A percentile compares a stretch with the other conserved stretches of the same genome.
Evolutionary conservation across 2,888 invertebrate species (phyloP).

Genomic region (Agonum fuliginosum): DNA sequence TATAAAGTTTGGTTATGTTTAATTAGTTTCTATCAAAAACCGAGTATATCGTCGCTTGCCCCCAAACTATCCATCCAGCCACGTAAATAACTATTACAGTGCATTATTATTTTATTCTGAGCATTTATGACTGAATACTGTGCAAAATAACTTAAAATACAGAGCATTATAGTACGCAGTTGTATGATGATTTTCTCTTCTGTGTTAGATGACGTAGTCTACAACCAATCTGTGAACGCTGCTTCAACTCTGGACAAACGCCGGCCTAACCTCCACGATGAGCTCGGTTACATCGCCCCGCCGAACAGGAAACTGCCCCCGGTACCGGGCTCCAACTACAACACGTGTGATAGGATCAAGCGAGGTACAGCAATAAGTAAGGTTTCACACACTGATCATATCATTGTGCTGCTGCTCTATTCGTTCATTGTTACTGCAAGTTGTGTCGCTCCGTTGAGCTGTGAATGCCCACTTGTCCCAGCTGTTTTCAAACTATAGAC

Average conservation of each 20-base stretch:
- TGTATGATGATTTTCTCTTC: too few relatives aligned
- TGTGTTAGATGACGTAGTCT: conserved; percentile 90
- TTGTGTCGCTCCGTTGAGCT: conserved; percentile 61
- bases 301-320: conserved; percentile 94
- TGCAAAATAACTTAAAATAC: too few relatives aligned
- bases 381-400: conserved; percentile 69
- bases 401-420: conserved; percentile 42
- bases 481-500: background rate
- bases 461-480: conserved; percentile 19
- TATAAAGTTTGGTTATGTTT: too few relatives aligned
- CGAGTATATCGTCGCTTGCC: too few relatives aligned
- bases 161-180: too few relatives aligned
- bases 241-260: conserved; percentile 85
- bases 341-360: conserved; percentile 95
- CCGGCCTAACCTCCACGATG: conserved; percentile 88
- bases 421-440: conserved; percentile 30
- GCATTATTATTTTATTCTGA: too few relatives aligned
- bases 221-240: conserved; percentile 87
- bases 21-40: too few relatives aligned
- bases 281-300: conserved; percentile 94
- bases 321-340: conserved; percentile 94
- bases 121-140: too few relatives aligned
- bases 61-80: too few relatives aligned
- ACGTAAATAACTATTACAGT: too few relatives aligned
- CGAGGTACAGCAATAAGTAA: conserved; percentile 94